Percentiles rank a stretch among this genome's conserved stretches.
Evolutionary conservation across 1,140 invertebrate species (phyloP).

Genomic region (Tribolium madens): DNA sequence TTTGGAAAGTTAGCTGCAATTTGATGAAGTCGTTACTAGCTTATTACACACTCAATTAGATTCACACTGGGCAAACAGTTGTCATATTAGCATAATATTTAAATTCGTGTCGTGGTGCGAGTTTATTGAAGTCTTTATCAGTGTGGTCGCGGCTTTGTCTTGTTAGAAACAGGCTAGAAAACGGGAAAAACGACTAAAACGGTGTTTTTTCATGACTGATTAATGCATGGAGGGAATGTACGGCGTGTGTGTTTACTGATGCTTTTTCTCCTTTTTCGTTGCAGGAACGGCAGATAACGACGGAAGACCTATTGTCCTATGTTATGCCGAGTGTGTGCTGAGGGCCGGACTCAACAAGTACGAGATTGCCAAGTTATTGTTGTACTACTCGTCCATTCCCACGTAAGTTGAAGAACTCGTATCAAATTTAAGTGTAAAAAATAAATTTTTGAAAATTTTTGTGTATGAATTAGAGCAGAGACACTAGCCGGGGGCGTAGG

Average conservation of each 20-base stretch:
- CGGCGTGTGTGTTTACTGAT: conserved; percentile 16
- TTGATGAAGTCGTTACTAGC: conserved; percentile 9
- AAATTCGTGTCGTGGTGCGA: conserved; percentile 42
- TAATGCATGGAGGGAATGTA: conserved; percentile 30
- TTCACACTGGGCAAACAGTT: conserved; percentile 35
- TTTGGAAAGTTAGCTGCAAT: conserved; percentile 4
- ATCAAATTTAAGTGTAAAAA: too few species aligned
- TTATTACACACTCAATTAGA: conserved; percentile 42
- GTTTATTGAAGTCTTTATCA: conserved; percentile 47
- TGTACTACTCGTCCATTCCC: conserved; percentile 71
- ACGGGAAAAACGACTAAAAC: conserved; percentile 42
- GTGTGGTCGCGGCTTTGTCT: conserved; percentile 27
- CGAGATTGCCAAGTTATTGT: conserved; percentile 69
- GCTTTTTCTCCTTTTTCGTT: conserved; percentile 55
- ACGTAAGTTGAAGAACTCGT: conserved; percentile 70
- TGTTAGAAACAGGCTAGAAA: conserved; percentile 22
- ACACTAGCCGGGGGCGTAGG: too few species aligned
- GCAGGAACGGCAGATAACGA: conserved; percentile 66
- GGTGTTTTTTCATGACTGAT: conserved; percentile 35
- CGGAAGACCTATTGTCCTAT: conserved; percentile 69
- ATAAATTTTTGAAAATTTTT: too few species aligned
- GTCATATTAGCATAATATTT: conserved; percentile 49
- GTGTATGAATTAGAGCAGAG: too few species aligned
- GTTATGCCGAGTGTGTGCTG: conserved; percentile 68
- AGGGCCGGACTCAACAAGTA: conserved; percentile 69